phyloP scores from a whole-genome alignment of 2,888 invertebrate species.

The Mythimna ferrago region DNA sequence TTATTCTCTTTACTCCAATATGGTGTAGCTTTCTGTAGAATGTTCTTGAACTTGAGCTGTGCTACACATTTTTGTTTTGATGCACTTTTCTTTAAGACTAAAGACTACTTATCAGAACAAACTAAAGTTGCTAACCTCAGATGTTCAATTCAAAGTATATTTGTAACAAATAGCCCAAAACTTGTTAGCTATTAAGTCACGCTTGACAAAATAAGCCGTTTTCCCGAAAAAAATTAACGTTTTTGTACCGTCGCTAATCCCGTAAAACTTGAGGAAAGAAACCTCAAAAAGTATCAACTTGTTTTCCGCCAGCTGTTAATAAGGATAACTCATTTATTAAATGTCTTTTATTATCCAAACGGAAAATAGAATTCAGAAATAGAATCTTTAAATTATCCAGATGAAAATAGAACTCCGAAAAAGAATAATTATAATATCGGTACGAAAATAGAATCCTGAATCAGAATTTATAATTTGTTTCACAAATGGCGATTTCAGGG shows the following conservation, averaged over 20 bases:
- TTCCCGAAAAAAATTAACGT: slow-evolving; percentile 4
- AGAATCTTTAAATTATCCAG: not conserved
- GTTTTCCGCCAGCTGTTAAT: slow-evolving; percentile 17
- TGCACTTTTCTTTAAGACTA: not conserved
- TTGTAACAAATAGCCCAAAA: not conserved
- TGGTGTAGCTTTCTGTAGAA: not conserved
- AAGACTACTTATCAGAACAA: not conserved
- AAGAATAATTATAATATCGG: not conserved
- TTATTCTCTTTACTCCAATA: not conserved
- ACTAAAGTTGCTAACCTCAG: not conserved
- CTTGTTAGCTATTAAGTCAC: not conserved
- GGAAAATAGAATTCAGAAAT: slow-evolving; percentile 17
- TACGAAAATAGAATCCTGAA: slow-evolving; percentile 19
- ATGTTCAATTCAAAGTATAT: not conserved
- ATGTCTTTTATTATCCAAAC: slow-evolving; percentile 7
- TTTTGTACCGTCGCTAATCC: slow-evolving; percentile 28
- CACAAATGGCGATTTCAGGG: slow-evolving; percentile 18
- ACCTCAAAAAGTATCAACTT: not conserved
- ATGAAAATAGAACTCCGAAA: slow-evolving; percentile 14
- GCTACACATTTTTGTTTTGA: not conserved
- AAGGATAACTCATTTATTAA: slow-evolving; percentile 12
- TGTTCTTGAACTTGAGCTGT: not conserved
- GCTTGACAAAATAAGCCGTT: not conserved
- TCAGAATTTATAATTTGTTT: slow-evolving; percentile 9
- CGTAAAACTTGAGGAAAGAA: slow-evolving; percentile 39